Conservation (phyloP, 2,113 vertebrate genomes). For the Rattus norvegicus region DNA sequence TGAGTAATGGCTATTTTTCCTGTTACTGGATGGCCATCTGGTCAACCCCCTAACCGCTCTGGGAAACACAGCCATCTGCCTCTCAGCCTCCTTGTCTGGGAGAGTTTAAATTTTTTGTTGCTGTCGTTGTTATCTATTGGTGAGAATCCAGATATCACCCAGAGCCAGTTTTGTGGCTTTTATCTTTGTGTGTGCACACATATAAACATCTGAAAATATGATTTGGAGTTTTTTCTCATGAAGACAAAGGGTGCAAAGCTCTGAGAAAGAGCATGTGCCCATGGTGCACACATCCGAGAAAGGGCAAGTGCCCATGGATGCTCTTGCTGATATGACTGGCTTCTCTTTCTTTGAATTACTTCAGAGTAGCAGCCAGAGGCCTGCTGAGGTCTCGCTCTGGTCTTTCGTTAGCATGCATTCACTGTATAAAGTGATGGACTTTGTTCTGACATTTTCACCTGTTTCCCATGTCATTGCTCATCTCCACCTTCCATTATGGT, state of each 20-base stretch:
- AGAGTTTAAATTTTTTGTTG: background rate
- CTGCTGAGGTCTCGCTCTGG: background rate
- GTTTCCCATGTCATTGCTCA: background rate
- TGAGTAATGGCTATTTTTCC: background rate
- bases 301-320: background rate
- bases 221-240: background rate
- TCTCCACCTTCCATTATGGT: too few relatives aligned
- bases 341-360: background rate
- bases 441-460: background rate
- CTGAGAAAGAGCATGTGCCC: background rate
- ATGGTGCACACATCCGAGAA: background rate
- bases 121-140: background rate
- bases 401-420: background rate
- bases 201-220: background rate
- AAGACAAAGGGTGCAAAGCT: background rate
- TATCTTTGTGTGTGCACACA: background rate
- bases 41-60: background rate
- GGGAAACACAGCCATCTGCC: background rate
- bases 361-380: too few relatives aligned
- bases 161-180: background rate
- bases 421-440: background rate
- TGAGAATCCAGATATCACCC: background rate
- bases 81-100: background rate
- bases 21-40: background rate
- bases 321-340: background rate